Evolutionary conservation across 1,140 invertebrate species (phyloP).

Genomic region (Hyposmocoma kahamanoa): DNA sequence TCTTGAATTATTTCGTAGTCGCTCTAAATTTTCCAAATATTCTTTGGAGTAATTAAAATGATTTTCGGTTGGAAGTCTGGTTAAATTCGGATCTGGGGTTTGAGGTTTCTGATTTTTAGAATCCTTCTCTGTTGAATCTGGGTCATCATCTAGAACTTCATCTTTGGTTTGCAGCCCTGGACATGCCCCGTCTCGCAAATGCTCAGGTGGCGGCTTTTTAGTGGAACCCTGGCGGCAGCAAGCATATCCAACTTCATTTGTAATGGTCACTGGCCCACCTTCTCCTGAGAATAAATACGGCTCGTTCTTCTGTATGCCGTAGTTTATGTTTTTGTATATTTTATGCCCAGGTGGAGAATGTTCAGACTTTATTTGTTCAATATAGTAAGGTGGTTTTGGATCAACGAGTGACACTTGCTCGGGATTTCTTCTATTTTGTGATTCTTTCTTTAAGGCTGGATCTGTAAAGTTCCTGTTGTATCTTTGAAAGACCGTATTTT

Average conservation of each 20-base stretch:
- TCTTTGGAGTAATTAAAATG: constrained; percentile 72
- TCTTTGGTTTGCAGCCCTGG: constrained; percentile 82
- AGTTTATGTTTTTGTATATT: constrained; percentile 70
- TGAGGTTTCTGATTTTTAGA: constrained; percentile 44
- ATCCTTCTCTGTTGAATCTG: constrained; percentile 59
- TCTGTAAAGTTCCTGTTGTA: constrained; percentile 46
- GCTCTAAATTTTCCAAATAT: constrained; percentile 77
- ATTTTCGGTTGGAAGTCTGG: constrained; percentile 64
- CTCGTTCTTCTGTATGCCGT: constrained; percentile 47
- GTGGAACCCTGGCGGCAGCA: constrained; percentile 82
- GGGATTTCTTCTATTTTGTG: constrained; percentile 27
- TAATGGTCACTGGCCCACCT: constrained; percentile 77
- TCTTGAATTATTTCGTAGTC: constrained; percentile 80
- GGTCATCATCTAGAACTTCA: constrained; percentile 76
- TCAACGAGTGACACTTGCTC: constrained; percentile 26
- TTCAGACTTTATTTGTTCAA: constrained; percentile 72
- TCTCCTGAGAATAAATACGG: constrained; percentile 79
- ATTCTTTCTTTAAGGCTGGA: constrained; percentile 30
- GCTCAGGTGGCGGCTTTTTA: constrained; percentile 80
- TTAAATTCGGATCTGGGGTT: constrained; percentile 40
- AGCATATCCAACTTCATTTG: constrained; percentile 77
- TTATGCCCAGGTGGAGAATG: constrained; percentile 70
- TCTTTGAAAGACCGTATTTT: constrained; percentile 58
- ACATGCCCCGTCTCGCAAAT: constrained; percentile 82
- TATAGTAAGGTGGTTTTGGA: constrained; percentile 61